These are phyloP conservation scores for Apamea epomidion DNA, from an alignment of 2,888 invertebrate genomes.

Conservation along the genomic window DNA sequence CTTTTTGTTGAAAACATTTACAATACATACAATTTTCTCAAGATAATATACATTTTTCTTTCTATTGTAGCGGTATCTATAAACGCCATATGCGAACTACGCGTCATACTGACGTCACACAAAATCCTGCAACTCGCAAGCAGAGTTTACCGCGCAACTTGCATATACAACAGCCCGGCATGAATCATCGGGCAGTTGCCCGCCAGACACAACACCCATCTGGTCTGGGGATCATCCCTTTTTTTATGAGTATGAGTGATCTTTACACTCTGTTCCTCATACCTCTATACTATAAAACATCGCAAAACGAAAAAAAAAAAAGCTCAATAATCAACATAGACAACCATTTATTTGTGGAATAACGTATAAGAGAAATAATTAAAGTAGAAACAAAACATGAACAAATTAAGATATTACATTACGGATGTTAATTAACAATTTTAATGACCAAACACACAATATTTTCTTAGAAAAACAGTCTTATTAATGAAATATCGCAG, in stretches of 20 bases:
- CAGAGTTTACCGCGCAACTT: too few species aligned
- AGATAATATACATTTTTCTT: background rate
- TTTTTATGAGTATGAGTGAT: too few species aligned
- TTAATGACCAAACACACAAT: slow-evolving; percentile 9
- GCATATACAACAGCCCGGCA: too few species aligned
- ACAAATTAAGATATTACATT: slow-evolving; percentile 17
- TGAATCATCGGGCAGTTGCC: too few species aligned
- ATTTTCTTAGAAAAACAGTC: slow-evolving; percentile 4
- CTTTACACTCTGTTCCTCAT: too few species aligned
- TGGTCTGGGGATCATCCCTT: too few species aligned
- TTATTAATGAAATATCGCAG: slow-evolving; percentile 23
- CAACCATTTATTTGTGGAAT: background rate
- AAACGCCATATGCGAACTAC: too few species aligned
- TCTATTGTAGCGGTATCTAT: too few species aligned
- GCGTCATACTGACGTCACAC: too few species aligned
- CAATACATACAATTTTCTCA: background rate
- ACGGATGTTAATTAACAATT: slow-evolving; percentile 18
- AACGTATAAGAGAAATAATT: slow-evolving; percentile 16
- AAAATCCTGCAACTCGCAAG: too few species aligned
- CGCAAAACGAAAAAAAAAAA: background rate
- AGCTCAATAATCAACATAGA: background rate
- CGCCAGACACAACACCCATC: too few species aligned
- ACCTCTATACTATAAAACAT: background rate
- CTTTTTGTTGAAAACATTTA: slow-evolving; percentile 1
- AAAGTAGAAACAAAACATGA: background rate